Conservation (phyloP, 1,140 invertebrate genomes). For the Brachionus manjavacas region DNA sequence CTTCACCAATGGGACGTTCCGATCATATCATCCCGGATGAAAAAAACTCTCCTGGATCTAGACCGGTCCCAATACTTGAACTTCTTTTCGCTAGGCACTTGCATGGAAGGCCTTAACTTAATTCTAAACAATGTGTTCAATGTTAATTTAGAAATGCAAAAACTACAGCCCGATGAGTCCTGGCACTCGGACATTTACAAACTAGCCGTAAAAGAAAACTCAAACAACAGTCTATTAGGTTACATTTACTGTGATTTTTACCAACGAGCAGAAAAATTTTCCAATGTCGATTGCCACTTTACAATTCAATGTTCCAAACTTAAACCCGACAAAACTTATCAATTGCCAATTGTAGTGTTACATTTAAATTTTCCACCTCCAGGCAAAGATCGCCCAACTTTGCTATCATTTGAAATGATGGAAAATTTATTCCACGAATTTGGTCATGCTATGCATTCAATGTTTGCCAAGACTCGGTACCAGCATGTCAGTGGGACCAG, state of each 20-base stretch:
- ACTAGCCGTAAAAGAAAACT: conserved; percentile 58
- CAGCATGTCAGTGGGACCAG: conserved; percentile 93
- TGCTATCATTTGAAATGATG: conserved; percentile 70
- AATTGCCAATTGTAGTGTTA: conserved; percentile 83
- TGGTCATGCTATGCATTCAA: conserved; percentile 98
- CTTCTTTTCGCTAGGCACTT: conserved; percentile 86
- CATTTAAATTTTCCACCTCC: conserved; percentile 77
- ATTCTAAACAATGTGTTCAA: conserved; percentile 71
- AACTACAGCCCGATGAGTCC: conserved; percentile 70
- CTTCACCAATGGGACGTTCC: conserved; percentile 24
- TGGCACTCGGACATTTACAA: conserved; percentile 85
- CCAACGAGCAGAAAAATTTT: conserved; percentile 76
- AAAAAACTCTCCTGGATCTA: neutral
- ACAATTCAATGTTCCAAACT: conserved; percentile 87
- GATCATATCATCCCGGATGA: conserved; percentile 6
- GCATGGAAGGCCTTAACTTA: conserved; percentile 89
- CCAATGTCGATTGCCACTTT: conserved; percentile 92
- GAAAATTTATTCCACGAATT: conserved; percentile 98
- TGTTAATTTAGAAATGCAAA: conserved; percentile 68
- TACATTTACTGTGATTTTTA: conserved; percentile 97
- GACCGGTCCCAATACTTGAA: neutral
- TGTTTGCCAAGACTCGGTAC: conserved; percentile 84
- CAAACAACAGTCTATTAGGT: conserved; percentile 73
- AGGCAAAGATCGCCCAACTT: conserved; percentile 63
- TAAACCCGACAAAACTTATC: conserved; percentile 74